A percentile compares a stretch with the other conserved stretches of the same genome.
Evolutionary conservation across 2,888 invertebrate species (phyloP).

Genomic region (Catonia carolina): DNA sequence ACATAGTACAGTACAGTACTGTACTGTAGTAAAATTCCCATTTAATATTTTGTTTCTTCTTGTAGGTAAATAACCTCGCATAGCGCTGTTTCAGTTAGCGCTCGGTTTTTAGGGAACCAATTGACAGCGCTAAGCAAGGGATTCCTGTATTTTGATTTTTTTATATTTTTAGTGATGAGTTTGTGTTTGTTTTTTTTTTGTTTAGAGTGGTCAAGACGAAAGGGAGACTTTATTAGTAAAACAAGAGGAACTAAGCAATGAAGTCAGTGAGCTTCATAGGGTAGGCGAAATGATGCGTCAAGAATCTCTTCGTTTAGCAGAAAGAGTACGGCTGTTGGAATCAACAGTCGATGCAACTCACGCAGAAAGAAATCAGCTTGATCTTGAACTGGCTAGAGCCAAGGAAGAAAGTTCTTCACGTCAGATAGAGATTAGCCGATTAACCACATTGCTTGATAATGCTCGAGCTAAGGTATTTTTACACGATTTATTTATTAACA

Average conservation of each 20-base stretch:
- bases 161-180: too few species aligned
- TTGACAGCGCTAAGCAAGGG: too few species aligned
- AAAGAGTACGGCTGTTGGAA: constrained; percentile 60
- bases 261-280: constrained; percentile 58
- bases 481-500: constrained; percentile 18
- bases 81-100: too few species aligned
- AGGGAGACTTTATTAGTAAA: constrained; percentile 64
- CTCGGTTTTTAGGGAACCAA: too few species aligned
- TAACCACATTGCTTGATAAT: constrained; percentile 71
- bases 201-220: constrained; percentile 67
- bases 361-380: constrained; percentile 65
- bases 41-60: too few species aligned
- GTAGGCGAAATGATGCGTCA: constrained; percentile 54
- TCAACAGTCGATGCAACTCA: constrained; percentile 65
- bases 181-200: too few species aligned
- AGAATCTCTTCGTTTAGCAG: constrained; percentile 60
- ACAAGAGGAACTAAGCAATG: constrained; percentile 69
- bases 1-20: too few species aligned
- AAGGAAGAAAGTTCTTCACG: constrained; percentile 68
- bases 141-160: too few species aligned
- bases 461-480: constrained; percentile 72
- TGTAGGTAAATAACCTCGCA: too few species aligned
- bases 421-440: constrained; percentile 70
- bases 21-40: too few species aligned
- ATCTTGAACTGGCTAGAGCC: constrained; percentile 62